Conservation (phyloP, 2,797 vertebrate genomes). For the Tragelaphus oryx region DNA sequence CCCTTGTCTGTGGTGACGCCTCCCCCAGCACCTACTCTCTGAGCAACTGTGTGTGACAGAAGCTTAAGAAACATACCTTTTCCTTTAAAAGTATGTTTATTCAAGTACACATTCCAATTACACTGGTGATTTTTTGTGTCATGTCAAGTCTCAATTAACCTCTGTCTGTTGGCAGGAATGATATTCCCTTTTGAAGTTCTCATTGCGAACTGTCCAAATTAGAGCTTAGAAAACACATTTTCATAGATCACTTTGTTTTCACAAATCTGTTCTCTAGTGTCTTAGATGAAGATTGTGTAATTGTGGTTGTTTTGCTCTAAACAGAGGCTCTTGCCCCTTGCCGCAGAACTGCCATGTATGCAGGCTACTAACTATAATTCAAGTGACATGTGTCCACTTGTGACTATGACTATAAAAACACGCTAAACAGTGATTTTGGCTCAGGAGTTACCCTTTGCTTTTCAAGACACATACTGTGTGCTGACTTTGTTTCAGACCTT, state of each 20-base stretch:
- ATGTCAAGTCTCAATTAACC: slow-evolving; percentile 36
- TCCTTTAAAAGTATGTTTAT: not conserved
- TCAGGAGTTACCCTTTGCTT: not conserved
- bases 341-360: not conserved
- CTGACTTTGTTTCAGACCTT: not conserved
- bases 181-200: slow-evolving; percentile 16
- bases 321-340: not conserved
- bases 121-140: not conserved
- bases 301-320: slow-evolving; percentile 38
- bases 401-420: not conserved
- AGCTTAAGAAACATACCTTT: not conserved
- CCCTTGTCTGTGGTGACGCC: not conserved
- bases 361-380: slow-evolving; percentile 1
- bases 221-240: slow-evolving; percentile 24
- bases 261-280: slow-evolving; percentile 18
- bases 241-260: slow-evolving; percentile 9
- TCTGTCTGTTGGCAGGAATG: slow-evolving; percentile 22
- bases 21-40: not conserved
- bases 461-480: not conserved
- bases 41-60: not conserved
- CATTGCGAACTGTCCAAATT: slow-evolving; percentile 38
- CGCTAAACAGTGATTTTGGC: not conserved
- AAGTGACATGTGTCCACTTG: not conserved
- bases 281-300: slow-evolving; percentile 22
- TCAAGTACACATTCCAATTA: not conserved